These are phyloP conservation scores for Mionectes macconnelli DNA, from an alignment of 2,113 vertebrate genomes.

Conservation along the genomic window DNA sequence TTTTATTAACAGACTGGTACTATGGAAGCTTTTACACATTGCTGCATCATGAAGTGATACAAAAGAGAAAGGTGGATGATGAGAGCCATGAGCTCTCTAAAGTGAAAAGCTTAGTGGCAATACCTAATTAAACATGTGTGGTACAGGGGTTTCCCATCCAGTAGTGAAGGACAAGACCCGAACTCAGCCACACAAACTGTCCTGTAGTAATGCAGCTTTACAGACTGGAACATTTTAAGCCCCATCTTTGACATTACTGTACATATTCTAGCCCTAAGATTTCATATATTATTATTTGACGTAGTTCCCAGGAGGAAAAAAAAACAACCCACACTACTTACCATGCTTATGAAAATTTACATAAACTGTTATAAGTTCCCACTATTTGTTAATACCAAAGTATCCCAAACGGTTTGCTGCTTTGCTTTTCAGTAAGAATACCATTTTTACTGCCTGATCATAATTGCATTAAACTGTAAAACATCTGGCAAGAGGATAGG, in stretches of 20 bases:
- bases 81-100: neutral
- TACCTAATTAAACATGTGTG: neutral
- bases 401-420: neutral
- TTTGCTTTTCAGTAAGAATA: neutral
- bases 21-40: accelerated
- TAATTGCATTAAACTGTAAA: neutral
- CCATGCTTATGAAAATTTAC: neutral
- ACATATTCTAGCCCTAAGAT: neutral
- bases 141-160: neutral
- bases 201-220: neutral
- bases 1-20: neutral
- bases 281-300: neutral
- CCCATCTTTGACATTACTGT: neutral
- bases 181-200: neutral
- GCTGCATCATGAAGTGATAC: neutral
- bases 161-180: neutral
- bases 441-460: neutral
- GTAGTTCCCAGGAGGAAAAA: neutral
- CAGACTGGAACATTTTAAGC: neutral
- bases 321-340: neutral
- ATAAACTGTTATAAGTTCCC: neutral
- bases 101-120: neutral
- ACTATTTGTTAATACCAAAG: neutral
- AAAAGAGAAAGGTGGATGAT: neutral
- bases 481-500: neutral